Conservation (phyloP, 2,797 vertebrate species). For the Iguana delicatissima region DNA sequence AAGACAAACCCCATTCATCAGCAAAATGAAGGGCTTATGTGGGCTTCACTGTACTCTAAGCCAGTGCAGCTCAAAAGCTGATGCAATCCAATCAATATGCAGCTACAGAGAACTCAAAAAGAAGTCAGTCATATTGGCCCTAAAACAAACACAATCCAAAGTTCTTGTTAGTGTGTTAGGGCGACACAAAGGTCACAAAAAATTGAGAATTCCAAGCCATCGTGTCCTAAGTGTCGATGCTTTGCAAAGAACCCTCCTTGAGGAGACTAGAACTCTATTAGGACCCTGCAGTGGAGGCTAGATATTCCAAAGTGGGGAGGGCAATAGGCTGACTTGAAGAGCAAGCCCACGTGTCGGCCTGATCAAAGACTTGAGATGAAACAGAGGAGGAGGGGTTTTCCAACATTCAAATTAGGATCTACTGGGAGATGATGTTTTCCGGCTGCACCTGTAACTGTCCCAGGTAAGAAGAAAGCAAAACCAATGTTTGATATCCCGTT, state of each 20-base stretch:
- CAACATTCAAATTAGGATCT: background rate
- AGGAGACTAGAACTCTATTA: no score
- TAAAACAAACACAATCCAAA: no score
- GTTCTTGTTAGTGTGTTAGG: background rate
- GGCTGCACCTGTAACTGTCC: background rate
- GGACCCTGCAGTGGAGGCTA: background rate
- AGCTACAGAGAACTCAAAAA: background rate
- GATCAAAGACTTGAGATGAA: background rate
- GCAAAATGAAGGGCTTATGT: background rate
- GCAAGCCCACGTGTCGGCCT: background rate
- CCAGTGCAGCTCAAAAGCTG: background rate
- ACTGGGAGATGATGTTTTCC: background rate
- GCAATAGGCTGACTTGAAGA: background rate
- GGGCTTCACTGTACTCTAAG: background rate
- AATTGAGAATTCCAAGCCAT: background rate
- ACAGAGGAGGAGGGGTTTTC: background rate
- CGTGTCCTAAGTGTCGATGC: no score
- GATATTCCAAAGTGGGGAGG: background rate
- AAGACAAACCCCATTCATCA: slow-evolving; percentile 1
- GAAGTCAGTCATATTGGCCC: background rate
- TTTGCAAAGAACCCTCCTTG: no score
- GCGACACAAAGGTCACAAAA: background rate
- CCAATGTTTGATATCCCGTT: background rate
- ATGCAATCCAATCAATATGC: no score
- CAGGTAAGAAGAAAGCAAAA: background rate